A percentile compares a stretch with the other conserved stretches of the same genome.
phyloP scores from a whole-genome alignment of 2,888 invertebrate genomes.

The Agrotis exclamationis region DNA sequence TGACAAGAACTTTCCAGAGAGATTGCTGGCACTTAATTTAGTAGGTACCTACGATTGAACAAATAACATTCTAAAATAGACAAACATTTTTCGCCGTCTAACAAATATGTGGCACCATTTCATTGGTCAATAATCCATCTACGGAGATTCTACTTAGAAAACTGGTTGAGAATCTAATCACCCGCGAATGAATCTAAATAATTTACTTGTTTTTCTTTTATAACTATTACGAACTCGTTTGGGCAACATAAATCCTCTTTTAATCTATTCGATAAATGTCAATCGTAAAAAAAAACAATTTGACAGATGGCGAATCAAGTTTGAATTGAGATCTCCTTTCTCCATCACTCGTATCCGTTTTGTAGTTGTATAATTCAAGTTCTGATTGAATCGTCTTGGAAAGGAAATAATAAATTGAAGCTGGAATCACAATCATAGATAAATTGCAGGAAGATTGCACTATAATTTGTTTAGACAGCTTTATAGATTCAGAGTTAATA shows the following conservation, averaged over 20 bases:
- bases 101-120: constrained; percentile 51
- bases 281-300: constrained; percentile 43
- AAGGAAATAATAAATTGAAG: constrained; percentile 7
- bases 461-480: constrained; percentile 4
- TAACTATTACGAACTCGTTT: constrained; percentile 30
- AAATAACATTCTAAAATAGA: constrained; percentile 36
- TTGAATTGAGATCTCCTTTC: constrained; percentile 38
- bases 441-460: constrained; percentile 25
- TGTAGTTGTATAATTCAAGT: constrained; percentile 24
- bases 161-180: constrained; percentile 61
- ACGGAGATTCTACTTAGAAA: constrained; percentile 36
- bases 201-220: constrained; percentile 31
- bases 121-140: constrained; percentile 55
- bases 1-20: constrained; percentile 23
- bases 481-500: neutral
- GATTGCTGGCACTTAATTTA: neutral
- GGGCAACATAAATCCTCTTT: constrained; percentile 35
- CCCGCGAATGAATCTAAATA: constrained; percentile 36
- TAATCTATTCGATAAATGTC: constrained; percentile 19
- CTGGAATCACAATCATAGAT: neutral
- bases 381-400: constrained; percentile 24
- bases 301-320: constrained; percentile 23
- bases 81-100: constrained; percentile 8
- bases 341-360: constrained; percentile 8
- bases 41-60: constrained; percentile 2